These are phyloP conservation scores for Clytia hemisphaerica DNA, from an alignment of 30 jellyfish, hydroid and myxozoan genomes.

Conservation along the genomic window DNA sequence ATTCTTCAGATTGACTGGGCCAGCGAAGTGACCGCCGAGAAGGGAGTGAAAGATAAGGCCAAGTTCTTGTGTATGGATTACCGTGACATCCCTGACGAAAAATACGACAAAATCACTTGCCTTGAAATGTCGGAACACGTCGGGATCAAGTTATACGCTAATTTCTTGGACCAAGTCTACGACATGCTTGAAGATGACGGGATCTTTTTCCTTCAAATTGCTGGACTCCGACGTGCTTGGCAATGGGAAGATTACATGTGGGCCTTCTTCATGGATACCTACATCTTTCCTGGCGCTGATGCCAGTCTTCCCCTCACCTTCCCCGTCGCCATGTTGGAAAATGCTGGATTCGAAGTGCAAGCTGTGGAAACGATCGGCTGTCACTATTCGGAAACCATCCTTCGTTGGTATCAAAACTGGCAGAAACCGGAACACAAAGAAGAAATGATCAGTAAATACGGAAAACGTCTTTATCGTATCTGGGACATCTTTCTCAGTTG, in stretches of 20 bases:
- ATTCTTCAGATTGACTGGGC: constrained; percentile 52
- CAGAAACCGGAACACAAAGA: constrained; percentile 39
- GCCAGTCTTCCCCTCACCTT: constrained; percentile 88
- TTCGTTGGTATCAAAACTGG: constrained; percentile 82
- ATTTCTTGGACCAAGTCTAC: constrained; percentile 71
- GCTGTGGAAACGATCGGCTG: constrained; percentile 74
- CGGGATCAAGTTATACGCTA: constrained; percentile 67
- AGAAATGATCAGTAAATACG: constrained; percentile 52
- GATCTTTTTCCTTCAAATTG: constrained; percentile 71
- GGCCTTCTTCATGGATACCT: constrained; percentile 92
- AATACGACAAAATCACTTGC: constrained; percentile 79
- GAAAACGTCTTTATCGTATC: constrained; percentile 70
- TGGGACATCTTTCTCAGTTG: constrained; percentile 91
- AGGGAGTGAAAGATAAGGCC: constrained; percentile 40
- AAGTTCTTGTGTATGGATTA: constrained; percentile 63
- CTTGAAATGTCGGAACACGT: constrained; percentile 96
- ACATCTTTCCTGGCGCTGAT: constrained; percentile 96
- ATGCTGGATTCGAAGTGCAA: constrained; percentile 88
- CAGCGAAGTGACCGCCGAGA: constrained; percentile 31
- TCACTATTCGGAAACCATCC: constrained; percentile 86
- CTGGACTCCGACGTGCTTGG: constrained; percentile 93
- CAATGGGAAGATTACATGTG: constrained; percentile 93
- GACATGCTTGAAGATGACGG: constrained; percentile 85
- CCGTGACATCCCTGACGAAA: constrained; percentile 60
- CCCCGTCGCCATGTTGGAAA: constrained; percentile 71